Conservation (phyloP, 2,888 invertebrate species). For the Calephelis perditalis region DNA sequence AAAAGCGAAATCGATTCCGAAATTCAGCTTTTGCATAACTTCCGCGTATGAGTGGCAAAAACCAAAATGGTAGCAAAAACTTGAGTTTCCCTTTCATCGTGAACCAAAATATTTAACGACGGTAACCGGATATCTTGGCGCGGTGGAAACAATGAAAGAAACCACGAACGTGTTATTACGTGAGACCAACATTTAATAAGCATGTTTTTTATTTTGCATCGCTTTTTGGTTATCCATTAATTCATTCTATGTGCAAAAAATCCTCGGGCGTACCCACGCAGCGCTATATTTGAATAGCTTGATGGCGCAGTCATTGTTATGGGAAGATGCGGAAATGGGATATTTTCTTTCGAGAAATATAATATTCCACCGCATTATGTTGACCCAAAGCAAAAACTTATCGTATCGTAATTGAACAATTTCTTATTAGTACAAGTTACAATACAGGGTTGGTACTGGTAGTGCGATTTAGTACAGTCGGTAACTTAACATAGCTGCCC, state of each 20-base stretch:
- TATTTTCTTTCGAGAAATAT: conserved; percentile 78
- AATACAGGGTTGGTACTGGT: background rate
- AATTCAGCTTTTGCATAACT: conserved; percentile 75
- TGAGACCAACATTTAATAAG: conserved; percentile 77
- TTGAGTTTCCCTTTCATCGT: conserved; percentile 73
- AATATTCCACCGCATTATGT: conserved; percentile 70
- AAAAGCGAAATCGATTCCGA: conserved; percentile 68
- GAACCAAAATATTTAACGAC: conserved; percentile 76
- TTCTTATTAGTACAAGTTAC: conserved; percentile 23
- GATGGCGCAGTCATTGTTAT: conserved; percentile 71
- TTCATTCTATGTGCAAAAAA: conserved; percentile 67
- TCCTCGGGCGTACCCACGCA: conserved; percentile 57
- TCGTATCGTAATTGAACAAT: conserved; percentile 48
- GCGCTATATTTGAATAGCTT: conserved; percentile 72
- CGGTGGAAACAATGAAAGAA: conserved; percentile 73
- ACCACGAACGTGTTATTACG: conserved; percentile 76
- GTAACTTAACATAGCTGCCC: background rate
- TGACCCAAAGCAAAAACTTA: conserved; percentile 61
- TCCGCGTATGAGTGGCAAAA: conserved; percentile 70
- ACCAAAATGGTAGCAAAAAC: conserved; percentile 65
- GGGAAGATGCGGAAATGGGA: conserved; percentile 78
- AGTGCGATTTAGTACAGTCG: background rate
- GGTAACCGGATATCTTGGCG: conserved; percentile 74
- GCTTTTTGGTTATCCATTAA: conserved; percentile 77
- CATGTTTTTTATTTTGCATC: conserved; percentile 68